Evolutionary conservation across 1,140 invertebrate genomes (phyloP).

Genomic region (Mesaphorura yosii): DNA sequence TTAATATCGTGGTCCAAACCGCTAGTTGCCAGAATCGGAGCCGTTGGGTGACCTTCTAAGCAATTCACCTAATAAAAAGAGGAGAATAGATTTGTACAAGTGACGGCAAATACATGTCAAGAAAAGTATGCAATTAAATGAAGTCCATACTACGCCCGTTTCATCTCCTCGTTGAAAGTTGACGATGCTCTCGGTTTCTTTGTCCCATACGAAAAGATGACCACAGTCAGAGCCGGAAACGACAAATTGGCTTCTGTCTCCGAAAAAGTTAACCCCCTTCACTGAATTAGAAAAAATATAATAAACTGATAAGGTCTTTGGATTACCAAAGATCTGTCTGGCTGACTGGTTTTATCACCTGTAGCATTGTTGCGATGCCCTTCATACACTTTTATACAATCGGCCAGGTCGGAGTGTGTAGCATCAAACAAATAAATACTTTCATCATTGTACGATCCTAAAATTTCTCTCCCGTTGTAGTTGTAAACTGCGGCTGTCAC

Average conservation of each 20-base stretch:
- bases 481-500: slow-evolving; percentile 84
- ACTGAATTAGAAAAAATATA: slow-evolving; percentile 44
- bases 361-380: slow-evolving; percentile 66
- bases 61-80: slow-evolving; percentile 73
- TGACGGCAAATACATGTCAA: too few relatives aligned
- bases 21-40: slow-evolving; percentile 78
- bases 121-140: too few relatives aligned
- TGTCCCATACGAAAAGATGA: slow-evolving; percentile 92
- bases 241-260: slow-evolving; percentile 76
- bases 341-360: slow-evolving; percentile 35
- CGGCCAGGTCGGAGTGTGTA: slow-evolving; percentile 42
- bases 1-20: slow-evolving; percentile 85
- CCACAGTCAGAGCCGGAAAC: slow-evolving; percentile 90
- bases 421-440: slow-evolving; percentile 83
- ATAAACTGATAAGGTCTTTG: neutral
- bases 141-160: slow-evolving; percentile 63
- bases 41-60: slow-evolving; percentile 75
- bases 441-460: slow-evolving; percentile 87
- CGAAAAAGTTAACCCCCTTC: slow-evolving; percentile 90
- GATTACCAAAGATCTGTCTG: neutral
- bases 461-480: slow-evolving; percentile 76
- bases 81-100: too few relatives aligned
- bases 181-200: slow-evolving; percentile 71
- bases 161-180: slow-evolving; percentile 75
- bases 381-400: slow-evolving; percentile 61